Percentiles rank a stretch among this genome's conserved stretches.
Conservation (phyloP, 1,140 invertebrate species). For the Babylonia areolata region DNA sequence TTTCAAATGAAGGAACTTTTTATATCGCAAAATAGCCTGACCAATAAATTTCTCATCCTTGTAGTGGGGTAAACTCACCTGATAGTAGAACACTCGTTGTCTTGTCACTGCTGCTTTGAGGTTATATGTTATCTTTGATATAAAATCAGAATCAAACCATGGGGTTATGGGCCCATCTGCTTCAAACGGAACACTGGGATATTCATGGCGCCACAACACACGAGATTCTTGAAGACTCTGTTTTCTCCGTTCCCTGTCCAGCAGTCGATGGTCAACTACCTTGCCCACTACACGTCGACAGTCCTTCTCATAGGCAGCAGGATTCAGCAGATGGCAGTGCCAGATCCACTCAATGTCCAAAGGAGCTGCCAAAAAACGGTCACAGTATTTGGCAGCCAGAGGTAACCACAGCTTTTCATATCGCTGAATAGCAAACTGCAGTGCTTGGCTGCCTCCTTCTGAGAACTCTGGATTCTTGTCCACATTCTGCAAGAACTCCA, state of each 20-base stretch:
- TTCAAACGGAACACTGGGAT: slow-evolving; percentile 62
- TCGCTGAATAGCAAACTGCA: slow-evolving; percentile 72
- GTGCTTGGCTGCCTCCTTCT: slow-evolving; percentile 39
- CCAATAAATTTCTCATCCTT: slow-evolving; percentile 74
- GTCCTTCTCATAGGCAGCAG: slow-evolving; percentile 74
- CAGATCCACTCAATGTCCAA: slow-evolving; percentile 79
- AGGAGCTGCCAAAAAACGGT: slow-evolving; percentile 71
- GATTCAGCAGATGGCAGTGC: slow-evolving; percentile 77
- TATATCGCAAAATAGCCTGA: slow-evolving; percentile 75
- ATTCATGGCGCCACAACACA: slow-evolving; percentile 59
- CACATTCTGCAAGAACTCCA: slow-evolving; percentile 55
- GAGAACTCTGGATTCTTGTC: slow-evolving; percentile 50
- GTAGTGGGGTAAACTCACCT: slow-evolving; percentile 78
- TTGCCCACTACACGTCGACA: slow-evolving; percentile 70
- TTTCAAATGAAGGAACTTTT: slow-evolving; percentile 77
- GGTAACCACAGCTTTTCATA: slow-evolving; percentile 78
- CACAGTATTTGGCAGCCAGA: slow-evolving; percentile 68
- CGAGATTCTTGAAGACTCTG: slow-evolving; percentile 51
- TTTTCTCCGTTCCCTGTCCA: slow-evolving; percentile 59
- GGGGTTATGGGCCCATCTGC: slow-evolving; percentile 49
- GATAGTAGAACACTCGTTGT: slow-evolving; percentile 74
- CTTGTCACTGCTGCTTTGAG: slow-evolving; percentile 73
- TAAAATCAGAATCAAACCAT: slow-evolving; percentile 48
- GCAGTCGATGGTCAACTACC: slow-evolving; percentile 74
- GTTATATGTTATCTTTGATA: slow-evolving; percentile 68